A percentile compares a stretch with the other conserved stretches of the same genome.
phyloP scores from a whole-genome alignment of 2,113 vertebrate species.

The Crypturellus undulatus region DNA sequence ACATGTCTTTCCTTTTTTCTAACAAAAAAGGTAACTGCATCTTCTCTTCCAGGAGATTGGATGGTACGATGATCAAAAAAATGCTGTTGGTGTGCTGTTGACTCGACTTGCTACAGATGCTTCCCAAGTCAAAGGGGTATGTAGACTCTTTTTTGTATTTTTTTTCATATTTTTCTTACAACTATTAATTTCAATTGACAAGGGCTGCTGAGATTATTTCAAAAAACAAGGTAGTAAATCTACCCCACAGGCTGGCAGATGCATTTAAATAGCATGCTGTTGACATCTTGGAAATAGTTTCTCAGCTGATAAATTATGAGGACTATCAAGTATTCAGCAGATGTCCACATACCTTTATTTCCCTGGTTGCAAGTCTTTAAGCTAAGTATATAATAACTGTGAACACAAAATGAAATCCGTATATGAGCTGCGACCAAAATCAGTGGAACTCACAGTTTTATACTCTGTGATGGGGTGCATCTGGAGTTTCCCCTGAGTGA shows the following conservation, averaged over 20 bases:
- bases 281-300: neutral
- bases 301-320: neutral
- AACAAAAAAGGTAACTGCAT: neutral
- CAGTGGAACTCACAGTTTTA: neutral
- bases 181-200: neutral
- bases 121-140: slow-evolving; percentile 82
- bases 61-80: slow-evolving; percentile 83
- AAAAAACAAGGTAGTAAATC: neutral
- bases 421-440: neutral
- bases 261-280: neutral
- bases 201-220: neutral
- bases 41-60: slow-evolving; percentile 67
- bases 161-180: neutral
- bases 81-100: slow-evolving; percentile 78
- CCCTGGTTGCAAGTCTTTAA: neutral
- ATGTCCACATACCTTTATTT: neutral
- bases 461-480: rapidly evolving
- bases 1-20: neutral
- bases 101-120: slow-evolving; percentile 85
- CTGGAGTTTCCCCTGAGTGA: neutral
- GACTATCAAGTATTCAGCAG: neutral
- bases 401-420: neutral
- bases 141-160: neutral
- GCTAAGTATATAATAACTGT: neutral
- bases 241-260: neutral